Base-by-base conservation (phyloP, 2,797 vertebrate genomes). In the Capromys pilorides region DNA sequence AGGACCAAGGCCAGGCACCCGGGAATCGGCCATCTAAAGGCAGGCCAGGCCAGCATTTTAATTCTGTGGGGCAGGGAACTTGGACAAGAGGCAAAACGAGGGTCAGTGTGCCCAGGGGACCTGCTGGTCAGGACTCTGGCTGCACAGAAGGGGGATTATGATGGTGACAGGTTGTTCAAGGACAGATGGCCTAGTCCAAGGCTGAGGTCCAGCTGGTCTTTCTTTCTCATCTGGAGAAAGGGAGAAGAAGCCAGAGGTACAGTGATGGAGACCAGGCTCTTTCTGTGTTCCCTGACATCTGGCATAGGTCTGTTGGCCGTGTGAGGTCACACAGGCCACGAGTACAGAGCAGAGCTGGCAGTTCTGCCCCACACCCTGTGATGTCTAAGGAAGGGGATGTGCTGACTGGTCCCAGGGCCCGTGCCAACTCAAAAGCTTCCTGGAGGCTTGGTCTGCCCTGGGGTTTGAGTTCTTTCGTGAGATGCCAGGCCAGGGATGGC, bases 1-100 rank as follows among this genome's bases (percentile, higher is more conserved):
- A 96, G 86, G 78, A 51, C 95, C 3, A 22, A 59, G 94, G 86
- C 78, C 73, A 39, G 88, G 95, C 82, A 62, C 64, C 49, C n/a
- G 86, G 92, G 89, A 95, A 33, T 54, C 94, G 5, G 9, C 75
- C 18, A 13, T 77, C 54, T 5, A 31, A 8, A 89, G 78, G 41
- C 83, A 16, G 83, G 26, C 33, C 24, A 45, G 81, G 84, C n/a
- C 51, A 73, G 59, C 1, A 0, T n/a, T 31, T 59, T 86, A 22
- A 2, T 79, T 19, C 39, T 59, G 7, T 45, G 69, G 67, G 69
- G 51, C 88, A 45, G 62, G 79, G 54, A 94, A 49, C 62, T 69
- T 33, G 57, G 81, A 57, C 78, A 67, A 62, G 59, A 73, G 64
- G 26, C 80, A 6, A 24, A 33, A 62, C 0, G 16, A 41, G 88